A percentile compares a stretch with the other conserved stretches of the same genome.
phyloP scores from a whole-genome alignment of 2,113 vertebrate species.

The Psophia crepitans region DNA sequence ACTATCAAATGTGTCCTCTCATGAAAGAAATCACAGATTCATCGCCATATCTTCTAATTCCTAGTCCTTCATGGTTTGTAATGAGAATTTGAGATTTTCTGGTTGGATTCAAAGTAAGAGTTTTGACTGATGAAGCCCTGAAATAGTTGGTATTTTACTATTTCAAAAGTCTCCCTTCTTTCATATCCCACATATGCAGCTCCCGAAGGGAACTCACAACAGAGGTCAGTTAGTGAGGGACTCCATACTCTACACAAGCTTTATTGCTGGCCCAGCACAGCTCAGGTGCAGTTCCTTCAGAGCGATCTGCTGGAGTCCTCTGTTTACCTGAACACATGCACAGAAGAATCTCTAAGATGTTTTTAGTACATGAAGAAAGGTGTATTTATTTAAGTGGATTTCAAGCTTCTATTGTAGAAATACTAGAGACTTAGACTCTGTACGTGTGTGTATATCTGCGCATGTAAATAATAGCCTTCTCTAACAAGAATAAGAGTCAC shows the following conservation, averaged over 20 bases:
- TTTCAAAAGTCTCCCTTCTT: background rate
- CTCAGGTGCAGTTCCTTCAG: background rate
- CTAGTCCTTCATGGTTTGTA: background rate
- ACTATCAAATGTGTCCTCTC: background rate
- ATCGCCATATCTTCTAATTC: background rate
- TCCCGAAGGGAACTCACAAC: background rate
- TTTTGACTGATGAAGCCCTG: background rate
- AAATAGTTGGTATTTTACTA: background rate
- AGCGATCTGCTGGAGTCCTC: background rate
- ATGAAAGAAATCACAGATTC: background rate
- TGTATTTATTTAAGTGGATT: background rate
- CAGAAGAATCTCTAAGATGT: background rate
- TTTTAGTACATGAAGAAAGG: background rate
- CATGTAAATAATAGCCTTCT: background rate
- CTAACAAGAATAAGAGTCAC: background rate
- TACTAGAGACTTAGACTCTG: background rate
- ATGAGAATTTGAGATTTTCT: background rate
- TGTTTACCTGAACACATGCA: background rate
- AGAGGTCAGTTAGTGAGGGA: background rate
- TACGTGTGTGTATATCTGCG: background rate
- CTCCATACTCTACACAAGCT: background rate
- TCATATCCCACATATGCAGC: background rate
- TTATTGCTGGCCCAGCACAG: background rate
- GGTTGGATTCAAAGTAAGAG: background rate
- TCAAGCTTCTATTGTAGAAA: background rate